Conservation (phyloP, 2,888 invertebrate genomes). For the Apotomis betuletana region DNA sequence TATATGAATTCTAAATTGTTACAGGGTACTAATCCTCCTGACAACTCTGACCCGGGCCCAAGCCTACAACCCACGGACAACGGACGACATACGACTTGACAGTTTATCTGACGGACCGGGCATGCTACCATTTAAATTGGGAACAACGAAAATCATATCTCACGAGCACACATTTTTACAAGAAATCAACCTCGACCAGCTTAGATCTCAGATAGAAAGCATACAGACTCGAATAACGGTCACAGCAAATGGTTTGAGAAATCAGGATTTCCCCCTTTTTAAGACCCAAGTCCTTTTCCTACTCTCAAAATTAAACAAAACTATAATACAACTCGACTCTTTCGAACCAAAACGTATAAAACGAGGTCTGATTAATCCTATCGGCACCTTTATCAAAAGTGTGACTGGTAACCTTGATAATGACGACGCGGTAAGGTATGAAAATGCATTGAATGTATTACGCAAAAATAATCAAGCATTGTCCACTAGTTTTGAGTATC, state of each 20-base stretch:
- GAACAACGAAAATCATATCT: not conserved
- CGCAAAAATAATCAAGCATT: too few relatives aligned
- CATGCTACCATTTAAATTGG: not conserved
- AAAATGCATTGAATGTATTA: too few relatives aligned
- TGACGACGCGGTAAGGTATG: too few relatives aligned
- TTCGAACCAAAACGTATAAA: too few relatives aligned
- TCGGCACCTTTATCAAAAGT: too few relatives aligned
- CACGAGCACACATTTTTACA: not conserved
- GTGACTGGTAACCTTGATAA: too few relatives aligned
- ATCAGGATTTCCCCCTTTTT: not conserved
- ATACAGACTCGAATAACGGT: not conserved
- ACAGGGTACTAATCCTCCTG: constrained; percentile 1
- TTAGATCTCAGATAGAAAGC: not conserved
- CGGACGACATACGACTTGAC: not conserved
- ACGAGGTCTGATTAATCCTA: too few relatives aligned
- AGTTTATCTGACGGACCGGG: not conserved
- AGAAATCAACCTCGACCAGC: not conserved
- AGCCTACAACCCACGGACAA: too few relatives aligned
- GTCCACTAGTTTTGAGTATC: too few relatives aligned
- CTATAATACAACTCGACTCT: not conserved
- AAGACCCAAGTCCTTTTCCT: too few relatives aligned
- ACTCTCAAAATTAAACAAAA: too few relatives aligned
- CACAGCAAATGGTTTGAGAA: not conserved
- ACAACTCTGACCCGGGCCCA: not conserved
- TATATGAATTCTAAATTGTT: not conserved